phyloP scores from a whole-genome alignment of 2,113 vertebrate genomes.

The Rhabdomys dilectus region DNA sequence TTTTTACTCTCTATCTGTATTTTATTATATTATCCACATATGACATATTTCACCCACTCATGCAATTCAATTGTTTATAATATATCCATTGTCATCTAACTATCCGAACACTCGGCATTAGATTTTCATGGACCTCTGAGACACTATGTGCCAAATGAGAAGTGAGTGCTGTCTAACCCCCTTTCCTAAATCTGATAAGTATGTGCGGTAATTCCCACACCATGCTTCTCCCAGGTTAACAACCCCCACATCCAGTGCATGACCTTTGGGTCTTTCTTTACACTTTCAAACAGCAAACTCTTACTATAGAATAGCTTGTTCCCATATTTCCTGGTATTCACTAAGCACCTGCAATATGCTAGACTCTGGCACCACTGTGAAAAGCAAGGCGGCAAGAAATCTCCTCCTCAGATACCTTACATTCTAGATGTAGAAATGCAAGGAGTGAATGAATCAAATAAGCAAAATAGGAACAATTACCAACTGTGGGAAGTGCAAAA shows the following conservation, averaged over 20 bases:
- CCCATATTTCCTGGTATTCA: not conserved
- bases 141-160: not conserved
- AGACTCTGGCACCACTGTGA: not conserved
- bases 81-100: not conserved
- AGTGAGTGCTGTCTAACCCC: not conserved
- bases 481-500: not conserved
- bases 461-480: not conserved
- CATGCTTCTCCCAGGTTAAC: not conserved
- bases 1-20: not conserved
- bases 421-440: not conserved
- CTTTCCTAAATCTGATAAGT: not conserved
- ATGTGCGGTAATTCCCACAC: not conserved
- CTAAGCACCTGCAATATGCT: not conserved
- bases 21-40: not conserved
- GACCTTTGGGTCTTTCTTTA: not conserved
- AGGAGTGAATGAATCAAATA: not conserved
- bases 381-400: not conserved
- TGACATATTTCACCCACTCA: not conserved
- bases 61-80: not conserved
- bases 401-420: rapidly evolving
- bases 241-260: not conserved
- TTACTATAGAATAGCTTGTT: not conserved
- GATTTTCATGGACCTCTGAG: not conserved
- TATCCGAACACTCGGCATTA: not conserved
- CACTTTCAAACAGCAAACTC: not conserved